Evolutionary conservation across 1,140 invertebrate species (phyloP).

Genomic region (Hyphantria cunea): DNA sequence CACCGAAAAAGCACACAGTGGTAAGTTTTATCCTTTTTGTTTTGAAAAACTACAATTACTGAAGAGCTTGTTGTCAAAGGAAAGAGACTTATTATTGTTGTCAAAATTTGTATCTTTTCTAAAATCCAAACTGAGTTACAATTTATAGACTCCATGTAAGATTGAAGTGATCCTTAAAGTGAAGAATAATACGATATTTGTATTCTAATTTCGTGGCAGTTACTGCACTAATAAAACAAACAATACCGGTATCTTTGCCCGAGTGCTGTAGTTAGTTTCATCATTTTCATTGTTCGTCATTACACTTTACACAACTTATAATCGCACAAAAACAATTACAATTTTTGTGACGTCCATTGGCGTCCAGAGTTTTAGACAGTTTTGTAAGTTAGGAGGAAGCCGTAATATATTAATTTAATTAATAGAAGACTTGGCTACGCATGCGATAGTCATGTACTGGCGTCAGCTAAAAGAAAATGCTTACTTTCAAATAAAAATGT

Average conservation of each 20-base stretch:
- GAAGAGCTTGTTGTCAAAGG: no score
- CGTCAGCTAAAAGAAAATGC: constrained; percentile 11
- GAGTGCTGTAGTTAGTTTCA: constrained; percentile 36
- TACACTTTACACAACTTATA: constrained; percentile 16
- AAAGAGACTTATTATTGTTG: no score
- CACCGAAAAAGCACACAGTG: no score
- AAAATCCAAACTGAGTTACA: no score
- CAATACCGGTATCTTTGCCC: constrained; percentile 51
- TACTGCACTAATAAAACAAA: constrained; percentile 6
- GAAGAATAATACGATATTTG: no score
- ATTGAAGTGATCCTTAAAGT: no score
- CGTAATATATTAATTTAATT: constrained; percentile 75
- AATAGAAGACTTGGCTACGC: constrained; percentile 51
- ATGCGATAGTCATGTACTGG: constrained; percentile 26
- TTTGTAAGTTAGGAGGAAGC: constrained; percentile 61
- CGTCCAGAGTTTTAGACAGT: constrained; percentile 52
- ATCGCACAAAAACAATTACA: constrained; percentile 8
- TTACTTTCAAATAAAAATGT: constrained; percentile 4
- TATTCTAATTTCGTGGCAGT: no score
- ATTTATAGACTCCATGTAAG: no score
- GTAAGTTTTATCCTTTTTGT: no score
- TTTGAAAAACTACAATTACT: no score
- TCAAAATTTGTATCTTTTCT: no score
- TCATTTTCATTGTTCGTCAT: constrained; percentile 46
- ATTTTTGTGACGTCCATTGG: constrained; percentile 41